These are phyloP conservation scores for Chloroclysta siterata DNA, from an alignment of 2,888 invertebrate genomes.

Conservation along the genomic window DNA sequence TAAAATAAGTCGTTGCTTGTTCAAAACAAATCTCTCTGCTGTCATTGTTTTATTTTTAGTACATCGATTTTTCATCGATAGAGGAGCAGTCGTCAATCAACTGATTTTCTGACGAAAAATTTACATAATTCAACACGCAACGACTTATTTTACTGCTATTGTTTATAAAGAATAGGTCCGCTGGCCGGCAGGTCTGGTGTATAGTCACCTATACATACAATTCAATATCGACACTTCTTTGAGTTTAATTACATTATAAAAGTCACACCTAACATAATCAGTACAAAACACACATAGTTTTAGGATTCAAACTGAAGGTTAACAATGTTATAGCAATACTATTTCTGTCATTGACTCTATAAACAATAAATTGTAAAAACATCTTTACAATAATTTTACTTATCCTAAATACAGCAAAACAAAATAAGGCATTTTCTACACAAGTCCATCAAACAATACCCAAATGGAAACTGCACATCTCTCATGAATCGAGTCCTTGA, in stretches of 20 bases:
- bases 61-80: too few species aligned
- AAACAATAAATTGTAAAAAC: slow-evolving; percentile 60
- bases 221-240: slow-evolving; percentile 67
- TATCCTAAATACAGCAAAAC: slow-evolving; percentile 77
- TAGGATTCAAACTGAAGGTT: slow-evolving; percentile 50
- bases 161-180: too few species aligned
- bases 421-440: slow-evolving; percentile 80
- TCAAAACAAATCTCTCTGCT: too few species aligned
- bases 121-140: too few species aligned
- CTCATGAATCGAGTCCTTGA: slow-evolving; percentile 59
- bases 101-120: too few species aligned
- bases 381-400: slow-evolving; percentile 72
- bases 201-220: slow-evolving; percentile 37
- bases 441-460: slow-evolving; percentile 66
- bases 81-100: too few species aligned
- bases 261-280: slow-evolving; percentile 45
- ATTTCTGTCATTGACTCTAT: slow-evolving; percentile 51
- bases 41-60: too few species aligned
- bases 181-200: neutral
- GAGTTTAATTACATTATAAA: slow-evolving; percentile 54
- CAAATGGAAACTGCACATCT: slow-evolving; percentile 59
- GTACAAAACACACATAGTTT: slow-evolving; percentile 56
- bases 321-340: slow-evolving; percentile 61
- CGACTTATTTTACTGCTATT: too few species aligned
- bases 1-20: too few species aligned